Evolutionary conservation across 2,888 invertebrate genomes (phyloP).

Genomic region (Alviniconcha strummeri): DNA sequence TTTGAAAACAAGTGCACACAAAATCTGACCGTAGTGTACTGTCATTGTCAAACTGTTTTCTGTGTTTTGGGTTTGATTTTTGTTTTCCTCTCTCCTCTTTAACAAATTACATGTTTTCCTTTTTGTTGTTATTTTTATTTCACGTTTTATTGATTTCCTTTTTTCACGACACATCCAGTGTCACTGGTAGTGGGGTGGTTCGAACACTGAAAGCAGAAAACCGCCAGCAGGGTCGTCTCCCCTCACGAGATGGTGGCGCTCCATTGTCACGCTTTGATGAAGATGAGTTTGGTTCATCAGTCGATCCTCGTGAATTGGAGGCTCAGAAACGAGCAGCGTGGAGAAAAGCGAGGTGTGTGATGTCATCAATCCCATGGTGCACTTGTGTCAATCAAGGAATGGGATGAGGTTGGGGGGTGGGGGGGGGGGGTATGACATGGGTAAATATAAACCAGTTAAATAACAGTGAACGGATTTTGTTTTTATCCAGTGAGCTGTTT

Average conservation of each 20-base stretch:
- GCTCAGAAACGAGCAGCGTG: conserved; percentile 66
- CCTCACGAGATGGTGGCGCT: not conserved
- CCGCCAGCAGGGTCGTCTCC: conserved; percentile 30
- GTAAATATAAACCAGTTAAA: not conserved
- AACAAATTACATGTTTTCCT: not conserved
- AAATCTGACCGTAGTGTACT: too few species aligned
- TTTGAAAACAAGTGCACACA: too few species aligned
- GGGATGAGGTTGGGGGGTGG: not conserved
- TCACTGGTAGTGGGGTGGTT: conserved; percentile 27
- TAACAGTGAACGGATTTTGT: not conserved
- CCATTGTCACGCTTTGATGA: not conserved
- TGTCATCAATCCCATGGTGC: not conserved
- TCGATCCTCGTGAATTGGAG: conserved; percentile 59
- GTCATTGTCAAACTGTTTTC: too few species aligned
- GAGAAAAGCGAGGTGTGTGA: conserved; percentile 66
- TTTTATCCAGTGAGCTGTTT: not conserved
- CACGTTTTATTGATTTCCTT: conserved; percentile 8
- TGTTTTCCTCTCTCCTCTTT: too few species aligned
- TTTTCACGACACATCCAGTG: not conserved
- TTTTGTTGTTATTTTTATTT: not conserved
- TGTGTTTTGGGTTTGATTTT: too few species aligned
- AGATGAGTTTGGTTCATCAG: conserved; percentile 2
- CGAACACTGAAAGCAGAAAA: conserved; percentile 58
- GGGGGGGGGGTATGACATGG: not conserved
- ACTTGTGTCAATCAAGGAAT: not conserved